Percentiles rank a stretch among this genome's conserved stretches.
Conservation (phyloP, 2,797 vertebrate species). For the Rachycentron canadum region DNA sequence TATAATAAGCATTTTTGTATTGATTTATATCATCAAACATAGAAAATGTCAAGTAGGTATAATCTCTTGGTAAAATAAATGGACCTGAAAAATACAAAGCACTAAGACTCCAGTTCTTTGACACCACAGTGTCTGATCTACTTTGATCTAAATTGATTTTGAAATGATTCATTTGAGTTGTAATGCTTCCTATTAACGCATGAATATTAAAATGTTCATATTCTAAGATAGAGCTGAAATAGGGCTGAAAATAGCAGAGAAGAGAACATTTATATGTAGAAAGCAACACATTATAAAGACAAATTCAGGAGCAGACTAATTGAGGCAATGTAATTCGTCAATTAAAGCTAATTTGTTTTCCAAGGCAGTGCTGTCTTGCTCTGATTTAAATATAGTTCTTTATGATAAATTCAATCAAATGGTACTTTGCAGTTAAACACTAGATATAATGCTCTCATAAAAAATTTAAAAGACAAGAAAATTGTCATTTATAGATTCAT, state of each 20-base stretch:
- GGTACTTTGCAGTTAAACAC: constrained; percentile 90
- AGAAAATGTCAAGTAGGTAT: neutral
- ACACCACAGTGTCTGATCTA: constrained; percentile 45
- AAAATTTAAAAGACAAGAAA: constrained; percentile 85
- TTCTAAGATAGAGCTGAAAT: constrained; percentile 72
- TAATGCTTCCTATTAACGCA: constrained; percentile 78
- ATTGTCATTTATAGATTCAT: constrained; percentile 86
- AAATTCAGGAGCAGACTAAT: constrained; percentile 85
- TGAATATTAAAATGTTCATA: constrained; percentile 82
- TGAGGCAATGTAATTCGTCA: constrained; percentile 85
- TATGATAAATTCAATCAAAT: constrained; percentile 91
- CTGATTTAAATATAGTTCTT: constrained; percentile 91
- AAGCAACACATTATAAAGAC: constrained; percentile 85
- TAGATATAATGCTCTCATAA: constrained; percentile 86
- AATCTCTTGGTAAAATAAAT: constrained; percentile 30
- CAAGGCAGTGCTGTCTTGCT: constrained; percentile 75
- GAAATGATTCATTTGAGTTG: constrained; percentile 72
- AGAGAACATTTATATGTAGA: constrained; percentile 81
- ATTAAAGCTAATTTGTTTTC: constrained; percentile 87
- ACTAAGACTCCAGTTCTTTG: constrained; percentile 37
- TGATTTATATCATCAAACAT: neutral
- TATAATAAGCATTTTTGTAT: neutral
- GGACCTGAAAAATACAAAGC: constrained; percentile 22
- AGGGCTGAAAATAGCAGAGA: constrained; percentile 83
- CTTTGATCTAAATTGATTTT: constrained; percentile 51